Percentiles rank a stretch among this genome's conserved stretches.
phyloP scores from a whole-genome alignment of 1,140 invertebrate genomes.

The Stegodyphus mimosarum region DNA sequence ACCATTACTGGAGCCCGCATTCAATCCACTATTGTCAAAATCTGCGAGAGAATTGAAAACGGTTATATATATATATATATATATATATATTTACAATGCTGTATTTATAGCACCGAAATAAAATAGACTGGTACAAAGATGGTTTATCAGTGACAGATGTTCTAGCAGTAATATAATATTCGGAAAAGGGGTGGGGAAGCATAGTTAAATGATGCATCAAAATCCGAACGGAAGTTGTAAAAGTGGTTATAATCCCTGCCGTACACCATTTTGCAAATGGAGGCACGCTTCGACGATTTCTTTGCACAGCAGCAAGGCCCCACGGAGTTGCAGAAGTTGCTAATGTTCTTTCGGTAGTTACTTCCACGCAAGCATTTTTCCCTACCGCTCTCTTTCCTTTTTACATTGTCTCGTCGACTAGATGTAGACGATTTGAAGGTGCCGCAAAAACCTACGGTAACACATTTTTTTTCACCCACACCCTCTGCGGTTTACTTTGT shows the following conservation, averaged over 20 bases:
- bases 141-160: constrained; percentile 38
- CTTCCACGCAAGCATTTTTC: neutral
- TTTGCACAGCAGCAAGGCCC: neutral
- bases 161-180: constrained; percentile 41
- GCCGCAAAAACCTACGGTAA: no score
- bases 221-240: constrained; percentile 59
- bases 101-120: neutral
- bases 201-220: constrained; percentile 46
- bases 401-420: neutral
- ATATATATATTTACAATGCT: neutral
- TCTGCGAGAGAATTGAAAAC: neutral
- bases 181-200: no score
- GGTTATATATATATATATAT: no score
- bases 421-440: neutral
- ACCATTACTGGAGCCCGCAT: neutral
- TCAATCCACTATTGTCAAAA: neutral
- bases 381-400: neutral
- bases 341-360: no score
- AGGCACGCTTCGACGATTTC: constrained; percentile 39
- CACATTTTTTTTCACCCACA: no score
- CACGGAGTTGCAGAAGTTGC: no score
- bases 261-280: constrained; percentile 47
- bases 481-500: no score
- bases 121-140: neutral
- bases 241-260: constrained; percentile 53